A percentile compares a stretch with the other conserved stretches of the same genome.
These are phyloP conservation scores for Teleopsis dalmanni DNA, from an alignment of 1,140 invertebrate genomes.

Conservation along the genomic window DNA sequence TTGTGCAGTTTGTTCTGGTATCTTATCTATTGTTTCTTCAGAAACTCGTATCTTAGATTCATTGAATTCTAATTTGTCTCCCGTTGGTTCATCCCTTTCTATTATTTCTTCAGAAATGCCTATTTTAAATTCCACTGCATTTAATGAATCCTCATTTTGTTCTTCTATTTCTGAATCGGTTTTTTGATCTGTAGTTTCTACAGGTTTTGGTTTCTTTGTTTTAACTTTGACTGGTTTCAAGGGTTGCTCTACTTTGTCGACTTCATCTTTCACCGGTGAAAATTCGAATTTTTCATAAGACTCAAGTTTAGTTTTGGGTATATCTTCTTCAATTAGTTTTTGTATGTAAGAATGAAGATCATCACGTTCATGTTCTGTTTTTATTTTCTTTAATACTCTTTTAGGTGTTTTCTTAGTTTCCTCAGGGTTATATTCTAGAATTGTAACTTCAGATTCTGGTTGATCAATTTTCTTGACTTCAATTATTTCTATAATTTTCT, in stretches of 20 bases:
- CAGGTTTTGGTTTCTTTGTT: constrained; percentile 38
- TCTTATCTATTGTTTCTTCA: constrained; percentile 27
- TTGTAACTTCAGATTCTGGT: constrained; percentile 24
- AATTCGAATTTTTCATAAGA: constrained; percentile 43
- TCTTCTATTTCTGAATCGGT: constrained; percentile 19
- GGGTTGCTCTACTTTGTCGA: constrained; percentile 4
- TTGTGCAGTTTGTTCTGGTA: constrained; percentile 14
- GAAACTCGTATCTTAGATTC: constrained; percentile 26
- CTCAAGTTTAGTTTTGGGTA: constrained; percentile 41
- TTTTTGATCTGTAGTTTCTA: constrained; percentile 17
- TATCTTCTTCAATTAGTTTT: constrained; percentile 40
- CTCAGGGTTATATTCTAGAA: constrained; percentile 22
- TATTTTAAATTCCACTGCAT: constrained; percentile 5
- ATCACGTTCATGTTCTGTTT: too few relatives aligned
- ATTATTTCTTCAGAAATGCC: constrained; percentile 24
- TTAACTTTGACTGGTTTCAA: constrained; percentile 33
- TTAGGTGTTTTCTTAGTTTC: constrained; percentile 20
- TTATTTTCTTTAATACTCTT: constrained; percentile 28
- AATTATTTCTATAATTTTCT: constrained; percentile 45
- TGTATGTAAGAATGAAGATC: constrained; percentile 41
- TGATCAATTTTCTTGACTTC: constrained; percentile 42
- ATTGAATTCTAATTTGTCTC: constrained; percentile 22
- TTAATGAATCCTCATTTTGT: constrained; percentile 15
- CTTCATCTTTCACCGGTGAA: constrained; percentile 1
- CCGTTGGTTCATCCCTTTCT: constrained; percentile 22